phyloP scores from a whole-genome alignment of 2,113 vertebrate species.

The Grus americana region DNA sequence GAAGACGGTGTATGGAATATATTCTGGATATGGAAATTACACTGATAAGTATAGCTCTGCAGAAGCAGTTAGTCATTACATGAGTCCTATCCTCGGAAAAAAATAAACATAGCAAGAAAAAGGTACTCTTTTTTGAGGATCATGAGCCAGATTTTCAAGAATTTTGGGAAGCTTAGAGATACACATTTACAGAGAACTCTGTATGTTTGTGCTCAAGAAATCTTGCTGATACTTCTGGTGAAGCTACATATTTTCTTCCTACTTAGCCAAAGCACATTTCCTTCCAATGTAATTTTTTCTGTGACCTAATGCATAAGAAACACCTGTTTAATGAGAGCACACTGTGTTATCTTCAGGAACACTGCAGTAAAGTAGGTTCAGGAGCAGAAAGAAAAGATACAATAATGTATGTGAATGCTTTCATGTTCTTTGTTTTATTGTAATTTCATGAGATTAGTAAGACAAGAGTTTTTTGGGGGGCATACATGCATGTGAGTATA shows the following conservation, averaged over 20 bases:
- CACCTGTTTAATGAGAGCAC: not conserved
- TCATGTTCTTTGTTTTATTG: not conserved
- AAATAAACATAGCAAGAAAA: not conserved
- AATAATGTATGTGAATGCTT: not conserved
- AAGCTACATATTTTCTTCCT: not conserved
- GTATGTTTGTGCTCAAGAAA: not conserved
- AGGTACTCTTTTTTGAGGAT: not conserved
- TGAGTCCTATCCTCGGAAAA: not conserved
- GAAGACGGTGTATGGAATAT: rapidly evolving
- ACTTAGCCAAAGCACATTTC: not conserved
- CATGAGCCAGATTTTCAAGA: not conserved
- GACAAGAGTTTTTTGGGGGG: not conserved
- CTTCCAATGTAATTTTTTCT: not conserved
- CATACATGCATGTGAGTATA: not conserved
- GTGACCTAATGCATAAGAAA: not conserved
- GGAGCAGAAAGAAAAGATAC: not conserved
- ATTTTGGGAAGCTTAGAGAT: not conserved
- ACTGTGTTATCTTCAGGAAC: not conserved
- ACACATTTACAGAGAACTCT: not conserved
- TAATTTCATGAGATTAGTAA: not conserved
- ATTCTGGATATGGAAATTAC: not conserved
- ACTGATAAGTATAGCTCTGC: not conserved
- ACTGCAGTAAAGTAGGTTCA: not conserved
- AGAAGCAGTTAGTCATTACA: not conserved
- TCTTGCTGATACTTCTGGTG: not conserved